Conservation (phyloP, 1,140 invertebrate species). For the Aphidius gifuensis region DNA sequence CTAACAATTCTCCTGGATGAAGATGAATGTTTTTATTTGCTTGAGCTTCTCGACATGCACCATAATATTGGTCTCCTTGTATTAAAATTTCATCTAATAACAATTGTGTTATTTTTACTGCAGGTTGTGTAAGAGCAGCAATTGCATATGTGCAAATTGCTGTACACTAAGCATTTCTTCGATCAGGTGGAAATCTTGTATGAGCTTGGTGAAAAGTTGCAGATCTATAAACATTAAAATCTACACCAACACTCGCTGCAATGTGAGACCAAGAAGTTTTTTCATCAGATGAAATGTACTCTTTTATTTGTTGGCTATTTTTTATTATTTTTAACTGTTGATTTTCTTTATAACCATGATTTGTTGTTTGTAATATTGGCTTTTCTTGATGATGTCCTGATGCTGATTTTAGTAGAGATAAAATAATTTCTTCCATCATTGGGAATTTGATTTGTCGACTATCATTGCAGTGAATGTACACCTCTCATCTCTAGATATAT, state of each 20-base stretch:
- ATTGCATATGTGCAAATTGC: slow-evolving; percentile 3
- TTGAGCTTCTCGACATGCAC: not conserved
- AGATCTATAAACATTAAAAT: not conserved
- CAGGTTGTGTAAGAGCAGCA: not conserved
- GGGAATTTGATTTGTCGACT: not conserved
- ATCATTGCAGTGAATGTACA: not conserved
- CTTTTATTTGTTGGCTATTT: too few relatives aligned
- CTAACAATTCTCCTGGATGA: not conserved
- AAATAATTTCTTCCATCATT: not conserved
- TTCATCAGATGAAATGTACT: too few relatives aligned
- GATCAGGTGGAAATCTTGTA: not conserved
- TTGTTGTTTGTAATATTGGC: too few relatives aligned
- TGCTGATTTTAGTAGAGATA: too few relatives aligned
- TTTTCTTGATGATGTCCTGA: too few relatives aligned
- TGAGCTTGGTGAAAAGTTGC: slow-evolving; percentile 9
- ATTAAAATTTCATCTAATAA: slow-evolving; percentile 5
- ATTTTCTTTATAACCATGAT: too few relatives aligned
- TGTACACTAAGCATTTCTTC: slow-evolving; percentile 7
- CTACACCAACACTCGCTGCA: too few relatives aligned
- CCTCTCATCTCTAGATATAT: not conserved
- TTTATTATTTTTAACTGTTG: too few relatives aligned
- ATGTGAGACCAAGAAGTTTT: too few relatives aligned
- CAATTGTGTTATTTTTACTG: not conserved
- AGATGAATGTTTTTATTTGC: not conserved
- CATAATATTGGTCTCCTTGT: slow-evolving; percentile 9